Evolutionary conservation across 2,888 invertebrate species (phyloP), one percentile per base, ranked within the genome.

Genomic region (Hydropsyche betteni): DNA sequence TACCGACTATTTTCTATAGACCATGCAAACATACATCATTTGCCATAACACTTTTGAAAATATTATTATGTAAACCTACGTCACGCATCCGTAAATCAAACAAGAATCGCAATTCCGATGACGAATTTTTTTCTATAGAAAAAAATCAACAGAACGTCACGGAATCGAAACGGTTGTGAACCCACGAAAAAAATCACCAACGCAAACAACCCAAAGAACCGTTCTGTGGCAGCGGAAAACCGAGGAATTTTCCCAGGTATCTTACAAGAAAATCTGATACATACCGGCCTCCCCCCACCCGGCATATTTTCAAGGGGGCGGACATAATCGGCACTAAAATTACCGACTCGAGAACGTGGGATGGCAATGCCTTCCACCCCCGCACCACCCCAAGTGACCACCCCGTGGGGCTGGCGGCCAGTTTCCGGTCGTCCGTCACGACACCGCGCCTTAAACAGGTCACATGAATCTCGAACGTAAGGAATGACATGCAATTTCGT

Each of bases 401-500:
- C 58, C 58, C 58, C 58, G 16, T 53, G 53, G 24, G 24, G 76
- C 73, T 51, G 76, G 69, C 76, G 75, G 73, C 14, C 77, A 75
- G 76, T 74, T 78, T 78, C 76, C 76, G 76, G 75, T 76, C 75
- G 78, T 76, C 76, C 76, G 78, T 76, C 76, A 76, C 78, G 78
- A 78, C 76, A 76, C 68, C 71, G 77, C 68, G 74, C 75, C 75
- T 69, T 77, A 77, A 75, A 75, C 78, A 75, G 79, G 79, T 79
- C 79, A 79, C 77, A 77, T 77, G 77, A 79, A 77, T 79, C 80
- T 80, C 80, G 77, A 76, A 80, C 76, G 78, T 80, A 78, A 80
- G 80, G 81, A 81, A 80, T 81, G 81, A 83, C 85, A 85, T 84
- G 85, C 85, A 83, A 85, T 85, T 83, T 83, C 82, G 83, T 83